phyloP scores from a whole-genome alignment of 2,797 vertebrate genomes.

The Pteropus rufus region DNA sequence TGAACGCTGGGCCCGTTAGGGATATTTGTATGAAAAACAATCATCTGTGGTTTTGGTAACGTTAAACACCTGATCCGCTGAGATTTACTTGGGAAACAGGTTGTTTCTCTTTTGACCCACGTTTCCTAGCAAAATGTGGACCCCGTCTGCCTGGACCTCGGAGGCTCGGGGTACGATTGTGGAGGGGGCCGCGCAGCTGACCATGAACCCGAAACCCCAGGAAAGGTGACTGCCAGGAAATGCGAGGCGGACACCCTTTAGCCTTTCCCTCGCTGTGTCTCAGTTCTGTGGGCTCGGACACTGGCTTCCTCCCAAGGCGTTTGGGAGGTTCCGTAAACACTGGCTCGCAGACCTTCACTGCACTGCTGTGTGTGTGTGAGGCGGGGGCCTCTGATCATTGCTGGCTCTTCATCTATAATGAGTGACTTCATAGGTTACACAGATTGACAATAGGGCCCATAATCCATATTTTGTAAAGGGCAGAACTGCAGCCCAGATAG shows the following conservation, averaged over 20 bases:
- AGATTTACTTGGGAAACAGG: background rate
- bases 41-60: background rate
- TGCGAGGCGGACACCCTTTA: background rate
- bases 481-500: background rate
- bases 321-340: background rate
- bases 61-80: background rate
- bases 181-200: accelerated
- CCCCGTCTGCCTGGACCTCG: background rate
- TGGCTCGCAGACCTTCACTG: background rate
- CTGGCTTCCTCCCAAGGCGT: background rate
- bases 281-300: background rate
- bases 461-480: background rate
- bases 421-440: background rate
- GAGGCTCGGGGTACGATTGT: background rate
- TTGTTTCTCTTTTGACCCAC: background rate
- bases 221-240: background rate
- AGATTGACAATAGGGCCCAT: background rate
- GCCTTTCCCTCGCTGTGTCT: background rate
- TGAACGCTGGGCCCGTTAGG: background rate
- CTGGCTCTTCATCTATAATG: background rate
- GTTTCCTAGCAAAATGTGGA: background rate
- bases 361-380: background rate
- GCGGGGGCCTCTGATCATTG: background rate
- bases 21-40: background rate
- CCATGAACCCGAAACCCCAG: background rate